Percentiles rank a stretch among this genome's conserved stretches.
These are phyloP conservation scores for Resseliella maxima DNA, from an alignment of 2,888 invertebrate genomes.

Conservation along the genomic window DNA sequence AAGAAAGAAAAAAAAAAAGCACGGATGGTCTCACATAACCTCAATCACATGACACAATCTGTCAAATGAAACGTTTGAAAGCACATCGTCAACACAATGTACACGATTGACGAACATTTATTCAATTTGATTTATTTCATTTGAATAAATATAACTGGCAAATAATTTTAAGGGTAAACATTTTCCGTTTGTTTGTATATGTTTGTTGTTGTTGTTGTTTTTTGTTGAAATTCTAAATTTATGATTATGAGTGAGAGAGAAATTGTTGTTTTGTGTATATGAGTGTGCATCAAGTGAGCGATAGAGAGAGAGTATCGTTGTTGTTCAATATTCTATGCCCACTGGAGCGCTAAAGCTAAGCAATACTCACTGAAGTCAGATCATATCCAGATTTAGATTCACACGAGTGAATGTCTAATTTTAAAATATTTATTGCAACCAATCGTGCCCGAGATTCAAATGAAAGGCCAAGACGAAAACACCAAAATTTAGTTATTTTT, in stretches of 20 bases:
- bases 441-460: background rate
- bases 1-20: too few relatives aligned
- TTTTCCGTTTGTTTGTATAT: background rate
- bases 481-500: background rate
- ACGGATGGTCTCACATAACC: background rate
- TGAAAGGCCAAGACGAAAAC: background rate
- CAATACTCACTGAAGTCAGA: background rate
- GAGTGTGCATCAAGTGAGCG: background rate
- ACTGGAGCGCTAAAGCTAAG: background rate
- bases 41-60: background rate
- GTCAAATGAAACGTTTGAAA: background rate
- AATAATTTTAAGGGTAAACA: background rate
- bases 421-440: conserved; percentile 23
- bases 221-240: too few relatives aligned
- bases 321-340: background rate
- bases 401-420: conserved; percentile 48
- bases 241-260: too few relatives aligned
- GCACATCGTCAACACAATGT: background rate
- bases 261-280: background rate
- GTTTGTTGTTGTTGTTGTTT: background rate
- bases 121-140: background rate
- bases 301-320: background rate
- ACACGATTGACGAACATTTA: background rate
- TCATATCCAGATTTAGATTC: conserved; percentile 53
- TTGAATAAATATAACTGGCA: background rate